Base-by-base conservation (phyloP, 2,888 invertebrate genomes). In the Loripinus fragilis region DNA sequence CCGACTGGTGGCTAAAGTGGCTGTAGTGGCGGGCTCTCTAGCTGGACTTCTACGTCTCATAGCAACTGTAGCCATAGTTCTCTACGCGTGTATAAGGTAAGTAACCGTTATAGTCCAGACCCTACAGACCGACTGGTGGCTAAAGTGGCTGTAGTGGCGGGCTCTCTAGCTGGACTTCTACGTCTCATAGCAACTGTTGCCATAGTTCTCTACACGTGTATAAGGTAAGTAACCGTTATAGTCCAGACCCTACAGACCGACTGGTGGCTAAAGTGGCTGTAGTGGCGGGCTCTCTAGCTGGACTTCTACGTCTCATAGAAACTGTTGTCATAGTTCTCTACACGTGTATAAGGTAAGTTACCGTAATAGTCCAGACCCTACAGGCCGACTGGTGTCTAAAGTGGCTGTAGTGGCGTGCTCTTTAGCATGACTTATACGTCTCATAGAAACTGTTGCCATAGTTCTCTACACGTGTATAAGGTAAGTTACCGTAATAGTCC, bases 371-470 rank as follows among this genome's bases (percentile, higher is more conserved):
- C n/a, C n/a, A n/a, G 55, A 55, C 17, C 55, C 76, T 2, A 81
- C 78, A 17, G 81, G 84, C 25, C 84, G 84, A 65, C 74, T 85
- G 12, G 83, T 85, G n/a, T n/a, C n/a, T n/a, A n/a, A n/a, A 12
- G 83, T 85, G 0, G 86, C 86, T 12, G 84, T 89, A 55, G 85
- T 89, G 23, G 88, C 87, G 8, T 88, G 88, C 2, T 87, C 87
- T 50, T 74, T 89, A 0, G 87, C 82, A 10, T 89, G 89, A 7
- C 81, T 86, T 0, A 83, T 89, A 3, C 81, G 88, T 17, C 72
- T 90, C 66, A 68, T 89, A n/a, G 81, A 83, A 17, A 75, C 84
- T 23, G 38, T 88, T 5, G 85, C 86, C 12, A 35, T 85, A 20
- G 78, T 88, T 60, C 71, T 87, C 71, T 89, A 87, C 65, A 15